Percentiles rank a stretch among this genome's conserved stretches.
Evolutionary conservation across 1,140 invertebrate species (phyloP).

Genomic region (Drosophila teissieri): DNA sequence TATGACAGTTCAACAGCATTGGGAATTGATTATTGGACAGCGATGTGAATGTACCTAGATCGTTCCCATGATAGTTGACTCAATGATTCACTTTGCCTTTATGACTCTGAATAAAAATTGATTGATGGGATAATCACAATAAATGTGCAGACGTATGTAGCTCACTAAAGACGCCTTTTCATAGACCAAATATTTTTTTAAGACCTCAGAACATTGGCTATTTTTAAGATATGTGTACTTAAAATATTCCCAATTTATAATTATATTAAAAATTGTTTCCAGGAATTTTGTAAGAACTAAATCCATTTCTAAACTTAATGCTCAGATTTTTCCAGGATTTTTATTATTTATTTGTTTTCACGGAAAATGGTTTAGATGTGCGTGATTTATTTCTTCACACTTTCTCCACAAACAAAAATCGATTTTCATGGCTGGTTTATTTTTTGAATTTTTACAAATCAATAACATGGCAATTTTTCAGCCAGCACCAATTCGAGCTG

Average conservation of each 20-base stretch:
- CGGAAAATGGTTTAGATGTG: not conserved
- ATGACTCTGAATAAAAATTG: not conserved
- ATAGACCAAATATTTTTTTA: too few relatives aligned
- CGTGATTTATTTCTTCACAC: not conserved
- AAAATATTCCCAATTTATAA: too few relatives aligned
- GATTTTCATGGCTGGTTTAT: constrained; percentile 4
- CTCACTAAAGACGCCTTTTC: too few relatives aligned
- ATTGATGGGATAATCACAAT: not conserved
- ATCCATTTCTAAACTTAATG: too few relatives aligned
- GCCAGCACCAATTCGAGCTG: constrained; percentile 33
- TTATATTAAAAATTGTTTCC: too few relatives aligned
- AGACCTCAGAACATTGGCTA: too few relatives aligned
- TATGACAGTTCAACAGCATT: constrained; percentile 14
- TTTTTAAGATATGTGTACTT: too few relatives aligned
- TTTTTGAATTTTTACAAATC: constrained; percentile 12
- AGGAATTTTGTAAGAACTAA: too few relatives aligned
- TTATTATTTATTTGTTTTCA: not conserved
- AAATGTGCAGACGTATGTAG: too few relatives aligned
- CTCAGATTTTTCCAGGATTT: not conserved
- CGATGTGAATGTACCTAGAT: constrained; percentile 18
- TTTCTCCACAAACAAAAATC: not conserved
- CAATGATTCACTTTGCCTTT: not conserved
- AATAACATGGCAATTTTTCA: constrained; percentile 54
- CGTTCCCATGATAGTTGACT: constrained; percentile 4
- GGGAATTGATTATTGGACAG: constrained; percentile 14